A percentile compares a stretch with the other conserved stretches of the same genome.
phyloP scores from a whole-genome alignment of 2,797 vertebrate species.

The Pitangus sulphuratus region DNA sequence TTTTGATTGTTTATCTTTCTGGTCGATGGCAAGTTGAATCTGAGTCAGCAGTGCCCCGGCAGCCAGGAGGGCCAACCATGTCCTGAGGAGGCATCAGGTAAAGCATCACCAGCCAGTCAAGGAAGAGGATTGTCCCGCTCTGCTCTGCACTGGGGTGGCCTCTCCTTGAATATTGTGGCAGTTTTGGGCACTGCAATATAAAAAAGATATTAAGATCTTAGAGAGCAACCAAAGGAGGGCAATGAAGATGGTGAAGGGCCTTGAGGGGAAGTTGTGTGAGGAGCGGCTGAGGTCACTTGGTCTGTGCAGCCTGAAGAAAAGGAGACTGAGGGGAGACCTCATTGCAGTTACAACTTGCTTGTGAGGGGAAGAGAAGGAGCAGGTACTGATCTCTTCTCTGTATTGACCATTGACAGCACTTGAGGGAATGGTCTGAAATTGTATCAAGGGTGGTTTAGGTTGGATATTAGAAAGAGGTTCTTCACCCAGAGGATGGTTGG shows the following conservation, averaged over 20 bases:
- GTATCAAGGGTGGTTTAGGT: neutral
- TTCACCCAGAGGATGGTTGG: neutral
- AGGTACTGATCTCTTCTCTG: neutral
- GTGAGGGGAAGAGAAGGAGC: neutral
- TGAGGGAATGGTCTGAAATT: neutral
- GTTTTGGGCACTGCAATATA: neutral
- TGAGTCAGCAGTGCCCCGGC: neutral
- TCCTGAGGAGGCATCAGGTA: neutral
- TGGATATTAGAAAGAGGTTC: neutral
- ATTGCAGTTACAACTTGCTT: neutral
- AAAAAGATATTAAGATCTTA: neutral
- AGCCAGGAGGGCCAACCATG: neutral
- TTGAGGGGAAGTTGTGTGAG: neutral
- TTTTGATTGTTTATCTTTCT: neutral
- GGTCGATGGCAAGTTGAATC: neutral
- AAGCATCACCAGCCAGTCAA: rapidly evolving
- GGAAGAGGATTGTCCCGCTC: neutral
- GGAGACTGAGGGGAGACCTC: neutral
- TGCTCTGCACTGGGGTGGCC: neutral
- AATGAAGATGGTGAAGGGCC: neutral
- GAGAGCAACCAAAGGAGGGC: neutral
- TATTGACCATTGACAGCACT: neutral
- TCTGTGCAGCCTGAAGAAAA: neutral
- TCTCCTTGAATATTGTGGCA: neutral
- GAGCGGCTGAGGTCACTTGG: neutral